Evolutionary conservation across 2,888 invertebrate species (phyloP).

Genomic region (Ramazzottius varieornatus): DNA sequence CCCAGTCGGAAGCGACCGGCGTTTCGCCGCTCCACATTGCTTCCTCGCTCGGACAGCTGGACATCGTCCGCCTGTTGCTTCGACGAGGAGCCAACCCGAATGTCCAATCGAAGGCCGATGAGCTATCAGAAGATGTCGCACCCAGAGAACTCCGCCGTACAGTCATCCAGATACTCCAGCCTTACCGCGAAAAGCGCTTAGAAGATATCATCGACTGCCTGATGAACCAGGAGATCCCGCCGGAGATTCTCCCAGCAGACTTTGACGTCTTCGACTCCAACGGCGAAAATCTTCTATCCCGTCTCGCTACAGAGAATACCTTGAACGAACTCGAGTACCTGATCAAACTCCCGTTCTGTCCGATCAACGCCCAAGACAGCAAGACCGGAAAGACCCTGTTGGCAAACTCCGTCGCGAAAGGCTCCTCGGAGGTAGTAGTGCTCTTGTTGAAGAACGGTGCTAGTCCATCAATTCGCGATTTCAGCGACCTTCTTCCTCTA

Average conservation of each 20-base stretch:
- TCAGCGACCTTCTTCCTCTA: neutral
- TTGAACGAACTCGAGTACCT: neutral
- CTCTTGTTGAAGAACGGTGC: neutral
- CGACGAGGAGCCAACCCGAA: neutral
- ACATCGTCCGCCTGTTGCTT: neutral
- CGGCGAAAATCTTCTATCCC: neutral
- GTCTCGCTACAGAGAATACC: neutral
- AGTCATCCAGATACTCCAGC: neutral
- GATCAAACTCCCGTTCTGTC: neutral
- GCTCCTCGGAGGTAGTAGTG: neutral
- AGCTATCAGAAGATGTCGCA: neutral
- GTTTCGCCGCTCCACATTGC: neutral
- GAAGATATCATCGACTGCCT: neutral
- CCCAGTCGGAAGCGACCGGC: neutral
- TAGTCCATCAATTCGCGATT: neutral
- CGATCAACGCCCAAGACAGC: neutral
- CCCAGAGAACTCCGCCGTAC: neutral
- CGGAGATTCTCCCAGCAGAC: neutral
- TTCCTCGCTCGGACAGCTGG: neutral
- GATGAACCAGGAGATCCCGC: neutral
- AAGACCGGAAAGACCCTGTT: neutral
- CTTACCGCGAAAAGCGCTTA: neutral
- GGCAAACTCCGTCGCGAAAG: neutral
- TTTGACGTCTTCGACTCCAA: neutral
- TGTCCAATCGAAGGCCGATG: neutral